A percentile compares a stretch with the other conserved stretches of the same genome.
These are phyloP conservation scores for Lingula anatina DNA, from an alignment of 2,888 invertebrate species.

Conservation along the genomic window DNA sequence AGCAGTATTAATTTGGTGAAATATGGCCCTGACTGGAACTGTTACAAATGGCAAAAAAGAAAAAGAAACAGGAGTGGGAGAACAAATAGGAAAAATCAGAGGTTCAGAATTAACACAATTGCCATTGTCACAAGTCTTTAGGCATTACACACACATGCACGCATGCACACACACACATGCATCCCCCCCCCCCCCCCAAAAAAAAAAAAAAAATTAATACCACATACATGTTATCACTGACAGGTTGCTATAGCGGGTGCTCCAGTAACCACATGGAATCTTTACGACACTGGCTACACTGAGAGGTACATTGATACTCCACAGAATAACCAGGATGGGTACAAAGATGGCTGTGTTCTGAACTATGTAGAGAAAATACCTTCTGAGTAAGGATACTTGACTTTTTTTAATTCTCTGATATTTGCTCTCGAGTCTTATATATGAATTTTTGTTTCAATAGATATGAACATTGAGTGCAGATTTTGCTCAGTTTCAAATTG, in stretches of 20 bases:
- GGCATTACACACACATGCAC: too few relatives aligned
- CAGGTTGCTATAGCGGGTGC: slow-evolving; percentile 87
- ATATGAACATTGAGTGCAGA: not conserved
- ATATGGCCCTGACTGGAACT: too few relatives aligned
- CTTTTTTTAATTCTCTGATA: not conserved
- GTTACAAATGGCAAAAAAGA: too few relatives aligned
- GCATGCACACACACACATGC: too few relatives aligned
- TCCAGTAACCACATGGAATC: slow-evolving; percentile 93
- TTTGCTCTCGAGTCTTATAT: not conserved
- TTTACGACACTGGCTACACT: slow-evolving; percentile 98
- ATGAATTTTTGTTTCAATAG: not conserved
- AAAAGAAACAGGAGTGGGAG: too few relatives aligned
- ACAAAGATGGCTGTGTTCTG: slow-evolving; percentile 74
- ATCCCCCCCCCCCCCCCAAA: too few relatives aligned
- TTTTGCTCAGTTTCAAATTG: too few relatives aligned
- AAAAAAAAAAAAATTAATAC: too few relatives aligned
- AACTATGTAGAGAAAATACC: slow-evolving; percentile 82
- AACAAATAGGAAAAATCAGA: too few relatives aligned
- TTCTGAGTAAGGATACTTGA: slow-evolving; percentile 64
- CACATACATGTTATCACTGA: slow-evolving; percentile 1
- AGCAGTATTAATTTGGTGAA: too few relatives aligned
- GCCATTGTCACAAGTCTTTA: too few relatives aligned
- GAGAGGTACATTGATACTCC: slow-evolving; percentile 95
- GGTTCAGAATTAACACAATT: too few relatives aligned
- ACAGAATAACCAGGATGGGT: slow-evolving; percentile 70